These are phyloP conservation scores for Drosophila mayaguana DNA, from an alignment of 2,888 invertebrate species.

Conservation along the genomic window DNA sequence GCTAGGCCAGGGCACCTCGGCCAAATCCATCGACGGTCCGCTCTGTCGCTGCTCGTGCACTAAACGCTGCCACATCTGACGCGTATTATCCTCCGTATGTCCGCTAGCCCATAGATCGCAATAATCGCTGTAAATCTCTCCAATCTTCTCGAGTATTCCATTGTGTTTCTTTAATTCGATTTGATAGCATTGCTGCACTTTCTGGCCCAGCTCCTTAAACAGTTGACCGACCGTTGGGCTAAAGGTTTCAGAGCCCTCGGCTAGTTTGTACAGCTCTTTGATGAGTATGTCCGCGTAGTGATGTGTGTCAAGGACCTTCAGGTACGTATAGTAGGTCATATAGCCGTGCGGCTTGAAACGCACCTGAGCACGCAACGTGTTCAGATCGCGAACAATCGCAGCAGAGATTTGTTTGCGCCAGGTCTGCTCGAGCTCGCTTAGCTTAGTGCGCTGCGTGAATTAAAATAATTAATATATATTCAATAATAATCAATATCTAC, in stretches of 20 bases:
- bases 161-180: slow-evolving; percentile 88
- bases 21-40: slow-evolving; percentile 87
- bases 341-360: slow-evolving; percentile 86
- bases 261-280: slow-evolving; percentile 89
- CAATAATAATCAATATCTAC: neutral
- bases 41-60: slow-evolving; percentile 86
- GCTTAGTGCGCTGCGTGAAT: slow-evolving; percentile 87
- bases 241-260: slow-evolving; percentile 92
- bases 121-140: slow-evolving; percentile 88
- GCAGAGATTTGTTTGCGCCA: slow-evolving; percentile 89
- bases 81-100: slow-evolving; percentile 86
- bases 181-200: slow-evolving; percentile 89
- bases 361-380: slow-evolving; percentile 88
- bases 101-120: slow-evolving; percentile 88
- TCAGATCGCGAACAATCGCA: slow-evolving; percentile 90
- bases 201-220: slow-evolving; percentile 89
- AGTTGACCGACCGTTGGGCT: slow-evolving; percentile 89
- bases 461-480: neutral
- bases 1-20: slow-evolving; percentile 89
- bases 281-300: slow-evolving; percentile 89
- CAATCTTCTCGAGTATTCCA: slow-evolving; percentile 89
- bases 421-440: slow-evolving; percentile 87
- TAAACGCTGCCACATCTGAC: slow-evolving; percentile 91
- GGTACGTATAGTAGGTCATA: slow-evolving; percentile 90
- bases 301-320: slow-evolving; percentile 88